These are phyloP conservation scores for Odontomachus brunneus DNA, from an alignment of 1,140 invertebrate genomes.

Conservation along the genomic window DNA sequence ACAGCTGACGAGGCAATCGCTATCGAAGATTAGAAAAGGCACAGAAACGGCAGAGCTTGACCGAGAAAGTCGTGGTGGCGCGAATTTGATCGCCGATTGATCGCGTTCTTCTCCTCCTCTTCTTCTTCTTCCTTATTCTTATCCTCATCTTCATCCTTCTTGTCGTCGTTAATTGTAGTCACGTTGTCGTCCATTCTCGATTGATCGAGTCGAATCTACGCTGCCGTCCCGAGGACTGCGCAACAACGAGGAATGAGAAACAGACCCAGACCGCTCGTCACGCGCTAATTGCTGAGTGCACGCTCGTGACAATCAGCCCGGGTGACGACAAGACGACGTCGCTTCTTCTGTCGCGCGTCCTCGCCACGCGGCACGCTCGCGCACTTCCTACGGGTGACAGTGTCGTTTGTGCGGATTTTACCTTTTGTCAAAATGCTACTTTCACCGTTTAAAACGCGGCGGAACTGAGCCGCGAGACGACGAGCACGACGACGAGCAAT, in stretches of 20 bases:
- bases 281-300: conserved; percentile 74
- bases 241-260: conserved; percentile 51
- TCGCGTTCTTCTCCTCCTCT: background rate
- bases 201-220: background rate
- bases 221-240: conserved; percentile 13
- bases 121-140: background rate
- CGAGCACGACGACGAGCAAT: background rate
- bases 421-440: conserved; percentile 78
- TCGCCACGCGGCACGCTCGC: background rate
- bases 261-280: conserved; percentile 64
- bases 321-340: conserved; percentile 28
- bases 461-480: conserved; percentile 6
- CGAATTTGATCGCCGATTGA: background rate
- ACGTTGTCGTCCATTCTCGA: background rate
- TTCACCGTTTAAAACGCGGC: conserved; percentile 77
- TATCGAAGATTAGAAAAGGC: background rate
- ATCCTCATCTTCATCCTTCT: background rate
- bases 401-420: conserved; percentile 58
- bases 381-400: background rate
- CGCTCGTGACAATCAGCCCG: conserved; percentile 64
- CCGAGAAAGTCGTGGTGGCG: conserved; percentile 21
- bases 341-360: conserved; percentile 7
- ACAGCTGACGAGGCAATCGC: no score
- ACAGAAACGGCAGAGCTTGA: background rate
- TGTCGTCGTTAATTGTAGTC: background rate